phyloP scores from a whole-genome alignment of 2,797 vertebrate species.

The Urocyon cinereoargenteus region DNA sequence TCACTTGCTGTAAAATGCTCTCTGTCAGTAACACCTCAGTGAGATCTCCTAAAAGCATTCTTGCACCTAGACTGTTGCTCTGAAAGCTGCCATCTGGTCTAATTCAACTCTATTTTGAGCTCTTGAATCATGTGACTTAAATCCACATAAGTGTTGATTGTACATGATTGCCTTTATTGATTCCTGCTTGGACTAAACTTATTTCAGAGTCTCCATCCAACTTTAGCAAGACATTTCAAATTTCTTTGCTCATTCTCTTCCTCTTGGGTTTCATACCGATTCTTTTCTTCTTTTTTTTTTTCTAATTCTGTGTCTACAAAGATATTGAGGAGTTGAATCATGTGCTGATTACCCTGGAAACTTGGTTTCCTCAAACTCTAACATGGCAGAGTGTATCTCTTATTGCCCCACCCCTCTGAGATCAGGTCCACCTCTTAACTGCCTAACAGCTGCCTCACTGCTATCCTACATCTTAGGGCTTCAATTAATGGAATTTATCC shows the following conservation, averaged over 20 bases:
- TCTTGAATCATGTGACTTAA: conserved; percentile 84
- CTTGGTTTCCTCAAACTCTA: not conserved
- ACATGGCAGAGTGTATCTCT: not conserved
- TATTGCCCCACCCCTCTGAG: not conserved
- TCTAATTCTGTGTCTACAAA: conserved; percentile 62
- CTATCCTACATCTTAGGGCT: not conserved
- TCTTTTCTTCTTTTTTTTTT: conserved; percentile 55
- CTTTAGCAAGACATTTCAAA: conserved; percentile 76
- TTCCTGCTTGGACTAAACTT: conserved; percentile 85
- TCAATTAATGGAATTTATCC: not conserved
- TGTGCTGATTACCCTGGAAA: not conserved
- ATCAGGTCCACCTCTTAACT: not conserved
- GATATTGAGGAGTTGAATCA: conserved; percentile 11
- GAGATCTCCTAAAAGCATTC: conserved; percentile 83
- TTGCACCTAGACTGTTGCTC: conserved; percentile 80
- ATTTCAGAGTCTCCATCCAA: conserved; percentile 75
- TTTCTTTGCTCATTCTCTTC: conserved; percentile 64
- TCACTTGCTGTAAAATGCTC: conserved; percentile 69
- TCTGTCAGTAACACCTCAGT: conserved; percentile 79
- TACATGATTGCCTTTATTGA: conserved; percentile 90
- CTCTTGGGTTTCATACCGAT: conserved; percentile 57
- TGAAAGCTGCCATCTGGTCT: conserved; percentile 84
- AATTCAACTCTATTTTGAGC: conserved; percentile 87
- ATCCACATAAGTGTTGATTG: conserved; percentile 89
- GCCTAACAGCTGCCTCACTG: not conserved